phyloP scores from a whole-genome alignment of 2,888 invertebrate species.

The Aquatica leii region DNA sequence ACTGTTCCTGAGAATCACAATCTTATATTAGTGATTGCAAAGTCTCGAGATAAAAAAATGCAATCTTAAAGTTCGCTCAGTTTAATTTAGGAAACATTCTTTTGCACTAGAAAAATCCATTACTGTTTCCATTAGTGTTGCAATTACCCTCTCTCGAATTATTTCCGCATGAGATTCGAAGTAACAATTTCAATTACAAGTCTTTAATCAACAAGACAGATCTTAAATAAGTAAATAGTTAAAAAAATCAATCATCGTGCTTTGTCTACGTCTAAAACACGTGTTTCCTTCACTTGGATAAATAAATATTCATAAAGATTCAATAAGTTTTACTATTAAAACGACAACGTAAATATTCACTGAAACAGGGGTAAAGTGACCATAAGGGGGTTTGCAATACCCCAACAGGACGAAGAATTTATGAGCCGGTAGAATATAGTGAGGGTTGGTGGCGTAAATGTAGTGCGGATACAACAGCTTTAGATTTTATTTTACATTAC shows the following conservation, averaged over 20 bases:
- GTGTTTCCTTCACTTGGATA: no score
- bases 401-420: constrained; percentile 8
- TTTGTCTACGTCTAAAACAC: no score
- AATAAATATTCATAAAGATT: constrained; percentile 3
- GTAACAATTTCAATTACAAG: constrained; percentile 13
- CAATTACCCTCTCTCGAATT: constrained; percentile 9
- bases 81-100: constrained; percentile 14
- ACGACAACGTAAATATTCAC: constrained; percentile 12
- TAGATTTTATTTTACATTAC: constrained; percentile 10
- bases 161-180: constrained; percentile 8
- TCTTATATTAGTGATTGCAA: no score
- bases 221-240: no score
- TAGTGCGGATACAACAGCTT: constrained; percentile 3
- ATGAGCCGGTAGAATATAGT: constrained; percentile 10
- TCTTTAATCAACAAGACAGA: constrained; percentile 8
- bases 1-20: no score
- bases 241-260: no score
- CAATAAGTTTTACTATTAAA: constrained; percentile 1
- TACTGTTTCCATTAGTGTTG: constrained; percentile 11
- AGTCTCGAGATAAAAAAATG: background rate
- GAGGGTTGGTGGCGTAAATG: constrained; percentile 14
- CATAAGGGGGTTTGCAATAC: constrained; percentile 9
- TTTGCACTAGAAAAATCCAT: constrained; percentile 11
- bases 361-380: constrained; percentile 12
- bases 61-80: background rate